A percentile compares a stretch with the other conserved stretches of the same genome.
These are phyloP conservation scores for Geococcyx californianus DNA, from an alignment of 2,113 vertebrate species.

Conservation along the genomic window DNA sequence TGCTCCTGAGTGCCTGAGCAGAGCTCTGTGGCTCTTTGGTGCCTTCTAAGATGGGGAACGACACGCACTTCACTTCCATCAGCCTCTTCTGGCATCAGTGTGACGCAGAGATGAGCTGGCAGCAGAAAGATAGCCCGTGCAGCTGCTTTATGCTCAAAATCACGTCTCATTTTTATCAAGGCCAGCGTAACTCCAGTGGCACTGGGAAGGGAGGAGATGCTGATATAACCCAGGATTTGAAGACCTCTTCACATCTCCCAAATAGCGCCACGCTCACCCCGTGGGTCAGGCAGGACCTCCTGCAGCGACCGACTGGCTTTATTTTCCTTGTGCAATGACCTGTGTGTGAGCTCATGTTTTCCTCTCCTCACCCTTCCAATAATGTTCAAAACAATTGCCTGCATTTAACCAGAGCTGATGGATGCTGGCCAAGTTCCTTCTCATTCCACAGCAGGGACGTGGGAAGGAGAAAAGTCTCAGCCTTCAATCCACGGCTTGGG, in stretches of 20 bases:
- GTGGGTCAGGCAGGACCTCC: neutral
- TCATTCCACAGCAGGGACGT: neutral
- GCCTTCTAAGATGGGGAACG: neutral
- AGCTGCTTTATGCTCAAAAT: neutral
- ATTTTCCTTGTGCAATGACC: neutral
- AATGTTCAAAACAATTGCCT: neutral
- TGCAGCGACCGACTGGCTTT: neutral
- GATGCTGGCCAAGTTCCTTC: neutral
- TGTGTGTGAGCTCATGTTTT: neutral
- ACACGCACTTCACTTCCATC: neutral
- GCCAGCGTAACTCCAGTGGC: neutral
- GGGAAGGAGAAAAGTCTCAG: neutral
- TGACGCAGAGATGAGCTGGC: neutral
- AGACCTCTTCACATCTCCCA: neutral
- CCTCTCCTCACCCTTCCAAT: neutral
- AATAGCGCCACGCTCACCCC: rapidly evolving
- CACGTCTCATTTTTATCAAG: neutral
- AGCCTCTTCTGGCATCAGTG: neutral
- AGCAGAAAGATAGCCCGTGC: neutral
- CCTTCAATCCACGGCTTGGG: neutral
- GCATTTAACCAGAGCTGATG: neutral
- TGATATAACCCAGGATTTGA: neutral
- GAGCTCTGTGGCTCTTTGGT: neutral
- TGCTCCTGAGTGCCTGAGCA: neutral
- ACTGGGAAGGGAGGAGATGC: rapidly evolving